A percentile compares a stretch with the other conserved stretches of the same genome.
phyloP scores from a whole-genome alignment of 2,888 invertebrate species.

The Poecilus cupreus region DNA sequence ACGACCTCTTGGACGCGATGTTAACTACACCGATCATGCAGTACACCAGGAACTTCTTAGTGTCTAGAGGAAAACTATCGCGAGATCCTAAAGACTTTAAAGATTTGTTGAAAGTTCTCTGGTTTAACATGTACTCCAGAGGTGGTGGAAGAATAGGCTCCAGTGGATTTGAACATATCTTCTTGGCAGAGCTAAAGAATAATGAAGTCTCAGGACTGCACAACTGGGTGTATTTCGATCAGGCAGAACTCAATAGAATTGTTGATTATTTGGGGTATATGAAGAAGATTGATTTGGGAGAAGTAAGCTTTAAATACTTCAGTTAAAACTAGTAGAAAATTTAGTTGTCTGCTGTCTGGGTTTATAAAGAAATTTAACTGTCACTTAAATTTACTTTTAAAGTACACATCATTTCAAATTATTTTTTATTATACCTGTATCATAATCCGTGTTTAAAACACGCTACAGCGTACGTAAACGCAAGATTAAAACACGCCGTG shows the following conservation, averaged over 20 bases:
- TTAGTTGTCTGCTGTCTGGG: no score
- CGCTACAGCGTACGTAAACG: no score
- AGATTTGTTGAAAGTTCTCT: conserved; percentile 82
- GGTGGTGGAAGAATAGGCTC: conserved; percentile 87
- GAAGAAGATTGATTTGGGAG: conserved; percentile 81
- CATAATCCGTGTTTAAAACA: no score
- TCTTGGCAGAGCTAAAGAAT: conserved; percentile 87
- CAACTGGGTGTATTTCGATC: conserved; percentile 91
- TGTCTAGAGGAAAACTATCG: conserved; percentile 77
- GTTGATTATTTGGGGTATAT: conserved; percentile 88
- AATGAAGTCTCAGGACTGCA: conserved; percentile 89
- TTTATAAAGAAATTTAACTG: no score
- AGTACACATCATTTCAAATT: no score
- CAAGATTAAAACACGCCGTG: no score
- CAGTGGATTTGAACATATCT: conserved; percentile 94
- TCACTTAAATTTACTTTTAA: no score
- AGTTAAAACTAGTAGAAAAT: no score
- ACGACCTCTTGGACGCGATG: conserved; percentile 85
- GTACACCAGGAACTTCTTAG: conserved; percentile 80
- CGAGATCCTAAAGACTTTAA: conserved; percentile 82
- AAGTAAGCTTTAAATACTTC: no score
- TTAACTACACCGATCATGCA: conserved; percentile 86
- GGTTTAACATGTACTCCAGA: conserved; percentile 90
- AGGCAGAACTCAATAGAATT: conserved; percentile 82
- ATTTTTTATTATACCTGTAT: no score